Evolutionary conservation across 1,140 invertebrate species (phyloP).

Genomic region (Lethrus apterus): DNA sequence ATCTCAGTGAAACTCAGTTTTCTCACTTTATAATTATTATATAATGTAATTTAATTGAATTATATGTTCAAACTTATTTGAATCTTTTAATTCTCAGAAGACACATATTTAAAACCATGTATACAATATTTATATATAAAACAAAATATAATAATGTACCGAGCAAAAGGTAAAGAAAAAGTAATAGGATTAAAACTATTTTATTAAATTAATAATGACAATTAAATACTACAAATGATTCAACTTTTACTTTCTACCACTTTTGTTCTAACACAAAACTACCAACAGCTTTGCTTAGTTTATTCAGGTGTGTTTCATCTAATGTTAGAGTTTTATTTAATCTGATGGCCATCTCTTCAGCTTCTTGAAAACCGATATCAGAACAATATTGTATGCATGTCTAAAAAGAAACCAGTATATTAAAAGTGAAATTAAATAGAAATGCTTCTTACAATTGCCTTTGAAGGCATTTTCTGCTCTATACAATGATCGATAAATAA

Average conservation of each 20-base stretch:
- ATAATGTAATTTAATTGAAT: no score
- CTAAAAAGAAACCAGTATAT: constrained; percentile 33
- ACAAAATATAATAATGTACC: no score
- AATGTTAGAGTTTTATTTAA: constrained; percentile 43
- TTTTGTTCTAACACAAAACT: not conserved
- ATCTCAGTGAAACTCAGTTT: no score
- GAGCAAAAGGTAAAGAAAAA: not conserved
- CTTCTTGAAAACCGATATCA: constrained; percentile 47
- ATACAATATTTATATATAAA: no score
- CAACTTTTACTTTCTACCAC: not conserved
- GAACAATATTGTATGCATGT: constrained; percentile 46
- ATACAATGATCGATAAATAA: constrained; percentile 46
- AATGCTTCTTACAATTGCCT: constrained; percentile 40
- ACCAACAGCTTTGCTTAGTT: constrained; percentile 29
- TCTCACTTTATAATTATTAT: no score
- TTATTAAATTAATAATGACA: not conserved
- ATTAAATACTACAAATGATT: not conserved
- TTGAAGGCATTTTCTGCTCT: constrained; percentile 42
- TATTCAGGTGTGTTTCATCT: constrained; percentile 42
- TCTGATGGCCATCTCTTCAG: constrained; percentile 37
- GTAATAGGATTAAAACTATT: not conserved
- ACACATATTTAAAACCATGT: no score
- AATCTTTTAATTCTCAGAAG: no score
- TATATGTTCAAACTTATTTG: no score
- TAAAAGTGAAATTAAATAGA: constrained; percentile 5